phyloP scores from a whole-genome alignment of 92 coral and sea anemone species.

The Pocillopora meandrina region DNA sequence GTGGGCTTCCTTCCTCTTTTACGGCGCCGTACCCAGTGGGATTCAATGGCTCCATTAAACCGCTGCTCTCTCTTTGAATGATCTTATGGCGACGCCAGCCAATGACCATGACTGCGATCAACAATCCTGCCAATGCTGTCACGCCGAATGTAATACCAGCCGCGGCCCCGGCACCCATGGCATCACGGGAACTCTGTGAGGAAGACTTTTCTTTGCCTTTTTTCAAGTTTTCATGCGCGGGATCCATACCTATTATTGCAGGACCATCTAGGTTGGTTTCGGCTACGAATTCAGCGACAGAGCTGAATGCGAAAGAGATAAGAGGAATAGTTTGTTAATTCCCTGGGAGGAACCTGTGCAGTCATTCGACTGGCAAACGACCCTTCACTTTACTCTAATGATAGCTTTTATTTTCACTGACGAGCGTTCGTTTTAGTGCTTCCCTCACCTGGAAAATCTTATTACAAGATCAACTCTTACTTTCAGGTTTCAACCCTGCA shows the following conservation, averaged over 20 bases:
- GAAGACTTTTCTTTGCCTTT: slow-evolving; percentile 32
- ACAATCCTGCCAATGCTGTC: slow-evolving; percentile 56
- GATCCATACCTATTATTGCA: slow-evolving; percentile 45
- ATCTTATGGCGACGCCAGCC: slow-evolving; percentile 57
- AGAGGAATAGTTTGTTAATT: background rate
- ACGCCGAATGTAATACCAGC: slow-evolving; percentile 75
- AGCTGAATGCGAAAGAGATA: slow-evolving; percentile 4
- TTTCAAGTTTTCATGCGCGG: background rate
- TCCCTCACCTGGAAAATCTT: too few relatives aligned
- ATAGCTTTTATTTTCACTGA: too few relatives aligned
- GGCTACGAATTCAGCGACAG: slow-evolving; percentile 38
- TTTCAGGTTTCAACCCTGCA: too few relatives aligned
- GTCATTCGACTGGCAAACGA: too few relatives aligned
- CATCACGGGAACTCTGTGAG: slow-evolving; percentile 18
- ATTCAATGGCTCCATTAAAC: slow-evolving; percentile 30
- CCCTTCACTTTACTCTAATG: too few relatives aligned
- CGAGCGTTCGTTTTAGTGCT: too few relatives aligned
- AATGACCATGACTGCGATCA: slow-evolving; percentile 58
- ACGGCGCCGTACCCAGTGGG: slow-evolving; percentile 44
- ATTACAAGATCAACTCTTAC: too few relatives aligned
- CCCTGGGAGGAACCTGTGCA: too few relatives aligned
- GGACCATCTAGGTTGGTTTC: slow-evolving; percentile 43
- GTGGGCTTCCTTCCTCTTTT: slow-evolving; percentile 11
- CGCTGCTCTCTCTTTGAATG: slow-evolving; percentile 18
- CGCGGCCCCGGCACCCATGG: slow-evolving; percentile 66